Percentiles rank a stretch among this genome's conserved stretches.
Evolutionary conservation across 2,113 vertebrate genomes (phyloP).

Genomic region (Bambusicola thoracicus): DNA sequence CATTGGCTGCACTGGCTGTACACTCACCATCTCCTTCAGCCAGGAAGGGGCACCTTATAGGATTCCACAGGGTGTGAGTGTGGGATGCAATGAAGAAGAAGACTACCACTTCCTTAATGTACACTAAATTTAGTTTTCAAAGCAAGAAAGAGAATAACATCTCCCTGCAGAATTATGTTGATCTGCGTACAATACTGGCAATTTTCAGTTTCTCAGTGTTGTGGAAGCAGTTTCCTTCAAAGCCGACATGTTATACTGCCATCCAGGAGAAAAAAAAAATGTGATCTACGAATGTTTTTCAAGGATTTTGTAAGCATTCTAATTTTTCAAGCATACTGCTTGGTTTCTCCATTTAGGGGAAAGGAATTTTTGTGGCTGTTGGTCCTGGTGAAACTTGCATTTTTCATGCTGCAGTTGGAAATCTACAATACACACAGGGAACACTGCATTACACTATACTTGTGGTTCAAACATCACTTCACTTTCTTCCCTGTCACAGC

Average conservation of each 20-base stretch:
- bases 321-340: constrained; percentile 1
- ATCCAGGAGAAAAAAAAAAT: neutral
- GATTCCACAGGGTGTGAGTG: neutral
- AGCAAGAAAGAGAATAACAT: neutral
- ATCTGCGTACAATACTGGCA: neutral
- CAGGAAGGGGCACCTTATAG: neutral
- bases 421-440: neutral
- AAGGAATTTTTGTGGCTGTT: neutral
- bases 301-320: neutral
- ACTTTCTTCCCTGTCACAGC: neutral
- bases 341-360: neutral
- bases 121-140: neutral
- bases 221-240: neutral
- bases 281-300: neutral
- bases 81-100: neutral
- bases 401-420: neutral
- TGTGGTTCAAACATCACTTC: neutral
- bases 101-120: neutral
- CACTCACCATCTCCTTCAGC: neutral
- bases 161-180: neutral
- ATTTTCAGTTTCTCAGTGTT: neutral
- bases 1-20: constrained; percentile 12
- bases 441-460: neutral
- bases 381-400: neutral
- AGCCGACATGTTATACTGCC: neutral